Evolutionary conservation across 2,797 vertebrate species (phyloP).

Genomic region (Eremophila alpestris): DNA sequence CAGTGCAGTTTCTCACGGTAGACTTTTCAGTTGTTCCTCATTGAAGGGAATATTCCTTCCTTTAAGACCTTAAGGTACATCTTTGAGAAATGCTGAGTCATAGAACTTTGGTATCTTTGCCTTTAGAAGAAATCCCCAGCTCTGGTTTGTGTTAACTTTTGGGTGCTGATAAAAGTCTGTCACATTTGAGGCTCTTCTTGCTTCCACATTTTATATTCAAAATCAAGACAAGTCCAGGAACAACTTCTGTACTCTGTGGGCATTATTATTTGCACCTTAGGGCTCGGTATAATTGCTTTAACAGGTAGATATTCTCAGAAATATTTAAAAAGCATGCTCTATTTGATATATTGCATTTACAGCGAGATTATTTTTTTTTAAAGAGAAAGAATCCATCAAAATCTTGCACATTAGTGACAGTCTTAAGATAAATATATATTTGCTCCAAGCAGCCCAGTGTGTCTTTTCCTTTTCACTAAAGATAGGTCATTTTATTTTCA

Average conservation of each 20-base stretch:
- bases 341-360: neutral
- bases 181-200: neutral
- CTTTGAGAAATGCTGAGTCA: slow-evolving; percentile 25
- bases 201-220: neutral
- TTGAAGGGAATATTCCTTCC: neutral
- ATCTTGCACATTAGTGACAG: neutral
- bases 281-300: neutral
- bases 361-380: neutral
- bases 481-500: neutral
- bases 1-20: neutral
- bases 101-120: neutral
- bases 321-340: neutral
- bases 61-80: neutral
- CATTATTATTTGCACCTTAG: neutral
- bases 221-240: neutral
- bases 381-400: neutral
- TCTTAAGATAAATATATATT: neutral
- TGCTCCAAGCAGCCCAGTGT: neutral
- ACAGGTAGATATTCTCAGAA: neutral
- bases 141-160: neutral
- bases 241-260: neutral
- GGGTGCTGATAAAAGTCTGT: neutral
- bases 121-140: neutral
- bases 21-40: neutral
- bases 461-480: neutral